Conservation (phyloP, 2,888 invertebrate genomes). For the Scelioninae gen. 2 region DNA sequence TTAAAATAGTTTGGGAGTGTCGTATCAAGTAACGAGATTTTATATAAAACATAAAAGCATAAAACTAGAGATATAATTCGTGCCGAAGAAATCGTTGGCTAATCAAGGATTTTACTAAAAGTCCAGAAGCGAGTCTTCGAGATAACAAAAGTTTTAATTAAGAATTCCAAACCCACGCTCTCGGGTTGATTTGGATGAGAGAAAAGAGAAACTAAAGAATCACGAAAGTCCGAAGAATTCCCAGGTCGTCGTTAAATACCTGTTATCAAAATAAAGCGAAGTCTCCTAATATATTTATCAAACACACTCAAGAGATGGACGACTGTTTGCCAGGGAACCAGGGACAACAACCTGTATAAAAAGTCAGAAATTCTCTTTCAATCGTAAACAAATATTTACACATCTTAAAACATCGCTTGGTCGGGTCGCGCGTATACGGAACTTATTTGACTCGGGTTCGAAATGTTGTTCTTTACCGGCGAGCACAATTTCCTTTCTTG, state of each 20-base stretch:
- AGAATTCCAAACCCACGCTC: constrained; percentile 54
- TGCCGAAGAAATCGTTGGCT: constrained; percentile 39
- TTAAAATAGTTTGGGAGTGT: neutral
- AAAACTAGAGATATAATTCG: constrained; percentile 49
- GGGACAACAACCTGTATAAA: constrained; percentile 62
- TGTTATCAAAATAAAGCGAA: constrained; percentile 69
- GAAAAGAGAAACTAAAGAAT: constrained; percentile 32
- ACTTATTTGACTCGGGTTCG: constrained; percentile 29
- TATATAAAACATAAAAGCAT: too few relatives aligned
- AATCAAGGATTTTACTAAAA: constrained; percentile 46
- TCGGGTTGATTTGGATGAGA: constrained; percentile 10
- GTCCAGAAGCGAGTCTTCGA: constrained; percentile 51
- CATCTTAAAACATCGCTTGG: constrained; percentile 61
- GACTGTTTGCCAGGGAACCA: constrained; percentile 55
- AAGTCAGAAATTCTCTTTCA: constrained; percentile 69
- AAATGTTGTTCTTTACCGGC: constrained; percentile 4
- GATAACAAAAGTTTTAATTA: constrained; percentile 60
- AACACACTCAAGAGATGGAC: constrained; percentile 65
- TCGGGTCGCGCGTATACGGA: constrained; percentile 20
- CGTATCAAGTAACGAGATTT: constrained; percentile 7
- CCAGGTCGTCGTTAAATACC: constrained; percentile 65
- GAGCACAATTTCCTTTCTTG: constrained; percentile 6
- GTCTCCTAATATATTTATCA: constrained; percentile 72
- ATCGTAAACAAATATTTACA: constrained; percentile 72
- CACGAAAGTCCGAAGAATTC: constrained; percentile 58